These are phyloP conservation scores for Hippocampus comes DNA, from an alignment of 2,113 vertebrate genomes.

Conservation along the genomic window DNA sequence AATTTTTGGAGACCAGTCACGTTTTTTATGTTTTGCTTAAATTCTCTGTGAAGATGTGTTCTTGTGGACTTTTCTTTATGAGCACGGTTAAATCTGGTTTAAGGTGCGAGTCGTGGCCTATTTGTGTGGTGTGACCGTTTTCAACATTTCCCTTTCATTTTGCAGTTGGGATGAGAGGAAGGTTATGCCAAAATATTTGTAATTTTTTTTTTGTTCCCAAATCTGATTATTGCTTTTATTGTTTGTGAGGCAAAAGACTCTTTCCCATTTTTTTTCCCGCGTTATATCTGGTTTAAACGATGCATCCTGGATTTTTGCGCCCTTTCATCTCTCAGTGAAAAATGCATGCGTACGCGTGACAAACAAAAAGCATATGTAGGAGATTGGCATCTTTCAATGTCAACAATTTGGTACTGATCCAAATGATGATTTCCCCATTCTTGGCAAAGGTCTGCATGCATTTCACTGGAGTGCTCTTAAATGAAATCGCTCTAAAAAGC, in stretches of 20 bases:
- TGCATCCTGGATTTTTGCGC: background rate
- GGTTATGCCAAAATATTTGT: too few species aligned
- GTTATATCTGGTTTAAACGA: too few species aligned
- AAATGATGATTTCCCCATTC: background rate
- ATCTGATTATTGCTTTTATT: background rate
- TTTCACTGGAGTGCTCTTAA: background rate
- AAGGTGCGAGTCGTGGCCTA: too few species aligned
- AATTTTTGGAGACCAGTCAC: background rate
- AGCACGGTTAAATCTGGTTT: background rate
- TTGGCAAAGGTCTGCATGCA: background rate
- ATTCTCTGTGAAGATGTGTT: background rate
- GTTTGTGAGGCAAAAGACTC: background rate
- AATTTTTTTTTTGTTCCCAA: too few species aligned
- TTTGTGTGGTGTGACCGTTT: too few species aligned
- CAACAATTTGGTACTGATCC: background rate
- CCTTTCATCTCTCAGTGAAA: background rate
- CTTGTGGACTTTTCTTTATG: background rate
- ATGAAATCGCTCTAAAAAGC: background rate
- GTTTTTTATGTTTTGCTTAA: background rate
- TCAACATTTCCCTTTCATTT: too few species aligned
- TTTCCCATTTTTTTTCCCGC: background rate
- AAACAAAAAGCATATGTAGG: background rate
- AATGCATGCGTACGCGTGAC: background rate
- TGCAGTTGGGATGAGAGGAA: too few species aligned
- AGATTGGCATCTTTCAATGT: background rate